These are phyloP conservation scores for Gryllus longicercus DNA, from an alignment of 2,888 invertebrate genomes.

Conservation along the genomic window DNA sequence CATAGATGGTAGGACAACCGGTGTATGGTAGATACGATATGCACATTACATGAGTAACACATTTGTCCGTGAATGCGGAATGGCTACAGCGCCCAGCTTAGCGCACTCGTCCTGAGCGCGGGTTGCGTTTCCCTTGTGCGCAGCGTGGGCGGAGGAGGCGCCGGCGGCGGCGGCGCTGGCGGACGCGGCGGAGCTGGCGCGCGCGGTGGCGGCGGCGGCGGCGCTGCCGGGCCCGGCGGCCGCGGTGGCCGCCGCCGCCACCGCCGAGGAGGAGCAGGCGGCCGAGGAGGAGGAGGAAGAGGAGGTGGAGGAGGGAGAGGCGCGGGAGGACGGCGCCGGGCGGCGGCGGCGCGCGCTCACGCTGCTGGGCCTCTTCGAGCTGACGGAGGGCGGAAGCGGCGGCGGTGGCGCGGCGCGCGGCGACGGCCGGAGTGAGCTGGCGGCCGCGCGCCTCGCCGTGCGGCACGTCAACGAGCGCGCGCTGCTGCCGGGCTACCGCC, in stretches of 20 bases:
- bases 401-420: neutral
- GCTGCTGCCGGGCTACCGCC: constrained; percentile 6
- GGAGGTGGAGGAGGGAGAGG: neutral
- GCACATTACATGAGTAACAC: too few species aligned
- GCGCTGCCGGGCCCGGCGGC: neutral
- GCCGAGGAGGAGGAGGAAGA: neutral
- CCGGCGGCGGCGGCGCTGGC: neutral
- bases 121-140: neutral
- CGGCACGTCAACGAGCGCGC: neutral
- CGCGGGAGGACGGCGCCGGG: neutral
- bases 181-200: neutral
- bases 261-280: neutral
- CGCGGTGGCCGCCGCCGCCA: neutral
- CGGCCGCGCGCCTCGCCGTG: neutral
- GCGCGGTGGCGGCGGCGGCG: neutral
- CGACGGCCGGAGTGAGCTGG: neutral
- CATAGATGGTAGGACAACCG: too few species aligned
- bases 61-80: too few species aligned
- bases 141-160: neutral
- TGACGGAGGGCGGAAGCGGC: neutral
- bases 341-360: neutral
- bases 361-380: neutral
- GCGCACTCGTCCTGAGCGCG: neutral
- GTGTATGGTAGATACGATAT: too few species aligned
- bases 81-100: too few species aligned